Evolutionary conservation across 2,113 vertebrate species (phyloP), one percentile per base, ranked within the genome.

Genomic region (Gorsachius goisagi): DNA sequence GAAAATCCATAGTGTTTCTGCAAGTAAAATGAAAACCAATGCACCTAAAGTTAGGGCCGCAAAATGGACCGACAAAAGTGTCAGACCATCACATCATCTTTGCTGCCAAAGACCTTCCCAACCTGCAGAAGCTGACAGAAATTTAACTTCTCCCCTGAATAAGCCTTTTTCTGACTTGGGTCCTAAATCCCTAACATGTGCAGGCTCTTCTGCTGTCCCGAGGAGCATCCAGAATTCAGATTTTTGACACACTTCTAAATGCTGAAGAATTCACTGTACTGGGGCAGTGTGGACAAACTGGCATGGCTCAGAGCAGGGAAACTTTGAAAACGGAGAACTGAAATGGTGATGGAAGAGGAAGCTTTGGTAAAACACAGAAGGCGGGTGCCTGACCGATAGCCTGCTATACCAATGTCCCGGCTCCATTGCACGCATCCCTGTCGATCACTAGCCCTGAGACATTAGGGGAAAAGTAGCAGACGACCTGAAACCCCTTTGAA

Each of bases 321-420:
- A 20, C 24, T 49, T 50, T 59, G 24, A n/a, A 67, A 33, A 26
- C 5, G 28, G 73, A 80, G 32, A 64, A 17, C 35, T 33, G 55
- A 32, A 76, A 55, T 3, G 7, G 19, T 9, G 39, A 10, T 15
- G 39, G 20, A 53, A 45, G 53, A 78, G 59, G 33, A 28, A 24
- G 45, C 7, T 68, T 33, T 49, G 72, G 20, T 9, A 16, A 64
- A 53, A 12, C 5, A 24, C 28, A 23, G 3, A 45, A n/a, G 16
- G 9, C 2, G 1, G 18, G 22, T n/a, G 41, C 15, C 62, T 33
- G 27, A 47, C 19, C 15, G 1, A 6, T 4, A 11, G 6, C 5
- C 35, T 55, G 49, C 20, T 5, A 1, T 35, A 22, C 30, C 59
- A 45, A 5, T 1, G 1, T 19, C 35, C 37, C 6, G 7, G 39